phyloP scores from a whole-genome alignment of 2,113 vertebrate genomes.

The Macrotus californicus region DNA sequence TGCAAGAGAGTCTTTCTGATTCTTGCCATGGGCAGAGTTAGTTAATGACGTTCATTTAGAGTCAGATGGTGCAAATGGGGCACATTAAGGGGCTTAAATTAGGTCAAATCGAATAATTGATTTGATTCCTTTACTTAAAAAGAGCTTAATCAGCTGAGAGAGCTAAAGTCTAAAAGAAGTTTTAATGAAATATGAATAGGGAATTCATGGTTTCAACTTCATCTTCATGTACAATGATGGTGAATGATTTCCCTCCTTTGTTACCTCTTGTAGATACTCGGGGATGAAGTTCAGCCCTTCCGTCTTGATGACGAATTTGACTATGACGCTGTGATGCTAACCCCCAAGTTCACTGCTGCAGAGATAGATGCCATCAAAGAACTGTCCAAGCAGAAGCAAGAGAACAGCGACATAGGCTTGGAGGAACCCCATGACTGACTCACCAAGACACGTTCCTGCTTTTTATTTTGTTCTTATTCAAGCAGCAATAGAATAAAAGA shows the following conservation, averaged over 20 bases:
- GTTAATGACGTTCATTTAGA: conserved; percentile 78
- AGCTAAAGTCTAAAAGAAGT: conserved; percentile 72
- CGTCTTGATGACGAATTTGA: conserved; percentile 83
- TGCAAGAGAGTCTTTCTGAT: conserved; percentile 65
- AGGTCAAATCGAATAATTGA: conserved; percentile 81
- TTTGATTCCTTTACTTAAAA: conserved; percentile 84
- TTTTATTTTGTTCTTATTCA: background rate
- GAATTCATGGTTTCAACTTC: conserved; percentile 72
- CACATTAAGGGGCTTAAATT: conserved; percentile 80
- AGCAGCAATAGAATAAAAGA: conserved; percentile 39
- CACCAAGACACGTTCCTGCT: background rate
- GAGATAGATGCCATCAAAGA: conserved; percentile 67
- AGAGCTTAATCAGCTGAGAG: conserved; percentile 79
- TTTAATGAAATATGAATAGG: conserved; percentile 82
- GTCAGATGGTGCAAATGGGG: conserved; percentile 74
- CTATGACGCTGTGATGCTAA: conserved; percentile 80
- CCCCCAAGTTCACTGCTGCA: conserved; percentile 76
- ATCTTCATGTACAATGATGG: conserved; percentile 53
- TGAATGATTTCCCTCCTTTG: conserved; percentile 35
- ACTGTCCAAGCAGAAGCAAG: conserved; percentile 28
- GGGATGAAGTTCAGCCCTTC: conserved; percentile 80
- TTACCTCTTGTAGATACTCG: conserved; percentile 66
- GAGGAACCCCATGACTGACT: conserved; percentile 8
- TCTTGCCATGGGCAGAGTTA: conserved; percentile 75
- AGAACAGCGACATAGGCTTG: accelerated